A percentile compares a stretch with the other conserved stretches of the same genome.
Conservation (phyloP, 2,113 vertebrate genomes). For the Eclectus roratus region DNA sequence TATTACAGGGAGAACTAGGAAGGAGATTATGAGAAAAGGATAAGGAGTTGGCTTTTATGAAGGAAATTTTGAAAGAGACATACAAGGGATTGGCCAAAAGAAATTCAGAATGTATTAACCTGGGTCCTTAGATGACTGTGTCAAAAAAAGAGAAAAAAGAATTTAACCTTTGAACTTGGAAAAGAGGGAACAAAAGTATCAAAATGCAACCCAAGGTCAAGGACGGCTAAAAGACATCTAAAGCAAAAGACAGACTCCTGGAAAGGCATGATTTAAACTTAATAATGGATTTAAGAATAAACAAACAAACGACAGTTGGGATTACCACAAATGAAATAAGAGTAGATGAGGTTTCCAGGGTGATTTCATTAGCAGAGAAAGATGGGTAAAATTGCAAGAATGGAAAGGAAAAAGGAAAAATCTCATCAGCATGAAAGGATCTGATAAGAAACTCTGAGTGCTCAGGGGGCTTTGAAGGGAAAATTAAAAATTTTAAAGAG, state of each 20-base stretch:
- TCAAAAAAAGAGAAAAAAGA: not conserved
- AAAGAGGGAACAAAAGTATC: not conserved
- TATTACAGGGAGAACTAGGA: conserved; percentile 16
- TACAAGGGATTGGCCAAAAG: not conserved
- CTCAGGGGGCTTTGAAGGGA: not conserved
- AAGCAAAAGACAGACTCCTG: not conserved
- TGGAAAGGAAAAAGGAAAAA: not conserved
- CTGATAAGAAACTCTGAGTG: not conserved
- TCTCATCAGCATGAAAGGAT: not conserved
- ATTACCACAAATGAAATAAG: not conserved
- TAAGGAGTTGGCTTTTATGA: conserved; percentile 44
- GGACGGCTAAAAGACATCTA: not conserved
- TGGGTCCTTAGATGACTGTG: not conserved
- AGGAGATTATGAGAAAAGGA: conserved; percentile 27
- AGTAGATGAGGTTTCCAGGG: not conserved
- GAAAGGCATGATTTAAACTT: not conserved
- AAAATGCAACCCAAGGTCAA: not conserved
- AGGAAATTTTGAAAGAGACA: conserved; percentile 6
- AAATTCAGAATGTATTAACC: not conserved
- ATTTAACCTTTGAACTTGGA: not conserved
- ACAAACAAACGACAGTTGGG: not conserved
- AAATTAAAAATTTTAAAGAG: not conserved
- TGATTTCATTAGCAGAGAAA: not conserved
- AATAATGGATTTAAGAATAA: not conserved
- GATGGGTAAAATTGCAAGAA: not conserved